phyloP scores from a whole-genome alignment of 2,113 vertebrate species.

The Toxotes chatareus region DNA sequence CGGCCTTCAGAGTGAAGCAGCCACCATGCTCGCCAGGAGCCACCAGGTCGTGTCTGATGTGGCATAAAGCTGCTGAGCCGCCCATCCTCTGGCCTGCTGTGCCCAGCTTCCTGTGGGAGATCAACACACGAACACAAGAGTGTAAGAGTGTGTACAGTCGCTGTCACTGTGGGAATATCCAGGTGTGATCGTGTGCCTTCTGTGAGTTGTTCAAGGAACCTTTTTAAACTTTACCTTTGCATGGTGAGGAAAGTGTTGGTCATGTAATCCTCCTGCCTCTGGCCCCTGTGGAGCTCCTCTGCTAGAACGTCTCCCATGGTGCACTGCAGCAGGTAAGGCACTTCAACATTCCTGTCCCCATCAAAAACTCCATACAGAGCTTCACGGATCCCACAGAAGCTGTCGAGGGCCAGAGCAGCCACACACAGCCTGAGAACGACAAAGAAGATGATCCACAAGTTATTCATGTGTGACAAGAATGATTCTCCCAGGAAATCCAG shows the following conservation, averaged over 20 bases:
- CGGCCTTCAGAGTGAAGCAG: constrained; percentile 94
- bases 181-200: not conserved
- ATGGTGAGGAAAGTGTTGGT: constrained; percentile 96
- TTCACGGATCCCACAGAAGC: constrained; percentile 93
- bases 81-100: constrained; percentile 97
- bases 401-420: constrained; percentile 93
- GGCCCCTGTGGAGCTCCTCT: constrained; percentile 93
- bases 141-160: no score
- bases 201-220: no score
- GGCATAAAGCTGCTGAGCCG: constrained; percentile 94
- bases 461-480: not conserved
- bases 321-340: constrained; percentile 96
- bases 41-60: constrained; percentile 94
- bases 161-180: not conserved
- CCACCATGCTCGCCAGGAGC: constrained; percentile 86
- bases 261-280: constrained; percentile 95
- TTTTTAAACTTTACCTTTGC: constrained; percentile 87
- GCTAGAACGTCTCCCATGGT: constrained; percentile 98
- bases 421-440: constrained; percentile 89
- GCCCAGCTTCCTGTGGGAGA: constrained; percentile 90
- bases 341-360: constrained; percentile 95
- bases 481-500: no score
- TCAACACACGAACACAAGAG: not conserved
- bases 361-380: constrained; percentile 98
- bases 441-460: not conserved